Evolutionary conservation across 2,113 vertebrate species (phyloP), one percentile per base, ranked within the genome.

Genomic region (Ochotona princeps): DNA sequence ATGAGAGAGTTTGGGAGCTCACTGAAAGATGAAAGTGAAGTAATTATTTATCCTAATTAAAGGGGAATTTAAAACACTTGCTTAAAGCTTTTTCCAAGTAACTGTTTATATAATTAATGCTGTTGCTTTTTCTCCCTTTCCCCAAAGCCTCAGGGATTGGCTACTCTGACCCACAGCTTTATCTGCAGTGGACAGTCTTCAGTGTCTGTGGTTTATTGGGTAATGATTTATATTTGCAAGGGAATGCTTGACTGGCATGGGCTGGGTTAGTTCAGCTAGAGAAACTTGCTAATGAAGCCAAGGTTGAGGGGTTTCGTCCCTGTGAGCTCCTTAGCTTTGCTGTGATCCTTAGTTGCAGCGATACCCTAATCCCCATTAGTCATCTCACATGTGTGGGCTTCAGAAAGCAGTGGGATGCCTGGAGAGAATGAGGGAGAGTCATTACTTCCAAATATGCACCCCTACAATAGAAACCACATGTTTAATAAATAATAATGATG

Each of bases 191-290:
- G 96, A 93, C 87, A 93, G 51, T 90, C 89, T 97, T 38, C 20
- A 70, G n/a, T 79, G 82, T 92, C 92, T 90, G 81, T 84, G 87
- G 87, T 93, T 96, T 97, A 96, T 88, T 91, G 90, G 94, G 94
- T 96, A 96, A 97, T 95, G 94, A 96, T 96, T 94, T 96, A 90
- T 96, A 94, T 95, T 97, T 96, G 93, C 93, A 94, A 95, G 95
- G 92, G 90, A 96, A 95, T 93, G 91, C 81, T 93, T 96, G 93
- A 92, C 44, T 75, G 91, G 91, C 80, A 74, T 73, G 87, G 65
- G 80, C 92, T 90, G 87, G 69, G 89, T 87, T 96, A 89, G 81
- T 93, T 97, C 87, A 90, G 96, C 90, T 72, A 84, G 65, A 96
- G 87, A 90, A 94, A 94, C 82, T 92, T 95, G 87, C 89, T 96